These are phyloP conservation scores for Drosophila pegasa DNA, from an alignment of 2,888 invertebrate genomes.

Conservation along the genomic window DNA sequence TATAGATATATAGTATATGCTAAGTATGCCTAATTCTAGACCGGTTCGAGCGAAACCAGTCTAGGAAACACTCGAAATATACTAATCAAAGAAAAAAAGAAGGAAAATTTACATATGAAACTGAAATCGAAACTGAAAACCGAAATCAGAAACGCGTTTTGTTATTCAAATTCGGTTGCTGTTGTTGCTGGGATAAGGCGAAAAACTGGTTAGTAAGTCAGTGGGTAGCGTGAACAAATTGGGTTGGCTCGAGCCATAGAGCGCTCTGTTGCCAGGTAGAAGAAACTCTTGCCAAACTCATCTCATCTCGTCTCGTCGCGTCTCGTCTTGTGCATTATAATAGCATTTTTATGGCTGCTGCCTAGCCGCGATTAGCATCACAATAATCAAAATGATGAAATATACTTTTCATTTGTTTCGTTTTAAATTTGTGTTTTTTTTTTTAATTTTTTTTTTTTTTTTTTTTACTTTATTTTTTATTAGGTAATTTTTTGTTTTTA, in stretches of 20 bases:
- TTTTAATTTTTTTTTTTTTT: conserved; percentile 43
- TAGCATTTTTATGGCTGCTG: conserved; percentile 50
- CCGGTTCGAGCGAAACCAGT: conserved; percentile 63
- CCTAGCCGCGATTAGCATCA: conserved; percentile 42
- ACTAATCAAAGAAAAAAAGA: conserved; percentile 22
- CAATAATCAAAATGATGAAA: conserved; percentile 51
- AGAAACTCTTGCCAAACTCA: conserved; percentile 50
- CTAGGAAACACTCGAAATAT: conserved; percentile 43
- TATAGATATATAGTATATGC: conserved; percentile 16
- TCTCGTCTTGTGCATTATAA: conserved; percentile 51
- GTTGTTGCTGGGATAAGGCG: conserved; percentile 48
- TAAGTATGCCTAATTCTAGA: conserved; percentile 69
- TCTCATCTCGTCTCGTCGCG: no score
- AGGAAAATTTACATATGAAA: conserved; percentile 65
- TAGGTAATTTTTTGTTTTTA: conserved; percentile 67
- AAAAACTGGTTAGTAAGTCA: conserved; percentile 81
- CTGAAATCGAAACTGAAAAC: conserved; percentile 70
- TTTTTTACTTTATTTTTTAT: conserved; percentile 63
- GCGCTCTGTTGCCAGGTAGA: conserved; percentile 36
- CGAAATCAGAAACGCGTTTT: conserved; percentile 67
- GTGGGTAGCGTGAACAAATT: conserved; percentile 74
- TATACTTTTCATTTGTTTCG: conserved; percentile 45
- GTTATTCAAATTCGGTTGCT: conserved; percentile 66
- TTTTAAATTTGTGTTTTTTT: conserved; percentile 45
- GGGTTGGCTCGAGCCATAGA: conserved; percentile 40